Evolutionary conservation across 2,113 vertebrate genomes (phyloP).

Genomic region (Brachyhypopomus occidentalis): DNA sequence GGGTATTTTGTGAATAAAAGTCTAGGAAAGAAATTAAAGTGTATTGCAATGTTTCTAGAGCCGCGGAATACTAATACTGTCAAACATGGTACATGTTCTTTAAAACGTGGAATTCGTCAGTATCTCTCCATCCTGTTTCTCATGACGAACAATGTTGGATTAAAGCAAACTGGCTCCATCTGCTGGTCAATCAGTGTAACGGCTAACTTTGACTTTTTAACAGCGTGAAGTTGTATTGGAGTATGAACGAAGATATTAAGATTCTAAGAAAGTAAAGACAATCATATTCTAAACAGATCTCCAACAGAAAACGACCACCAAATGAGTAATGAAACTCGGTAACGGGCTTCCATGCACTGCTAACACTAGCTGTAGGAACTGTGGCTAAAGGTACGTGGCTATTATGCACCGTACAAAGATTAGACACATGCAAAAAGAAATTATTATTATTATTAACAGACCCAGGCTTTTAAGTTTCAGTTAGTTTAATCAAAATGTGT

Average conservation of each 20-base stretch:
- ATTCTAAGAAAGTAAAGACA: no score
- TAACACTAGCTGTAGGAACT: not conserved
- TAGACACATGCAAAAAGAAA: not conserved
- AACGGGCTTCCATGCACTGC: not conserved
- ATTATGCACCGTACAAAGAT: not conserved
- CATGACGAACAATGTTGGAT: not conserved
- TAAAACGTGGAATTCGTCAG: not conserved
- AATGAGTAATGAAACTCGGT: no score
- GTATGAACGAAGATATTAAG: no score
- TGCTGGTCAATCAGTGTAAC: constrained; percentile 18
- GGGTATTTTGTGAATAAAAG: not conserved
- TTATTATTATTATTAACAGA: constrained; percentile 3
- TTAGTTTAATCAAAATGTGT: constrained; percentile 54
- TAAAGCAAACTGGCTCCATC: constrained; percentile 32
- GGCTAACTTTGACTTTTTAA: not conserved
- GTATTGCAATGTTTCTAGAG: not conserved
- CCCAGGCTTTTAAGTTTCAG: constrained; percentile 25
- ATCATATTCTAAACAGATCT: no score
- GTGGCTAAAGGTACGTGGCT: not conserved
- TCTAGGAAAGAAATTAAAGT: not conserved
- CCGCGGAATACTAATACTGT: not conserved
- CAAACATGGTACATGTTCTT: not conserved
- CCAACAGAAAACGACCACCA: no score
- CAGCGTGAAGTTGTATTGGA: no score
- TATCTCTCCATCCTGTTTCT: not conserved